These are phyloP conservation scores for Scophthalmus maximus DNA, from an alignment of 2,113 vertebrate species.

Conservation along the genomic window DNA sequence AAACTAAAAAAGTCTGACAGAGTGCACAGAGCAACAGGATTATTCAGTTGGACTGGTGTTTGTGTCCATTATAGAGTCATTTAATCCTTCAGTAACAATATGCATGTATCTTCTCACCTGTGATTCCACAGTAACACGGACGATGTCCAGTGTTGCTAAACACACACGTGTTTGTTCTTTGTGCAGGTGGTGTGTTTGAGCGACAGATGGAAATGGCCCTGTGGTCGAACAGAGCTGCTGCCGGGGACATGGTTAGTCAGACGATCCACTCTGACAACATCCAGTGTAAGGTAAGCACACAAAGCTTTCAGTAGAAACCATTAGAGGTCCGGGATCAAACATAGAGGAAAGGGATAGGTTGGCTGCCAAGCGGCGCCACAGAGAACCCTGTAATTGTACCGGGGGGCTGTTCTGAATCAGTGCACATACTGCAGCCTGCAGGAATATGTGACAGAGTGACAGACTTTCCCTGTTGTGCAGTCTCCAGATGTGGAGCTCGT, in stretches of 20 bases:
- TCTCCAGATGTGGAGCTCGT: slow-evolving; percentile 71
- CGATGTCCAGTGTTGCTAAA: neutral
- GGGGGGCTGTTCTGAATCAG: neutral
- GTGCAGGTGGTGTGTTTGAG: slow-evolving; percentile 58
- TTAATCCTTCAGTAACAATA: too few relatives aligned
- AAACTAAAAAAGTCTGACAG: too few relatives aligned
- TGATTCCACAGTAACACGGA: neutral
- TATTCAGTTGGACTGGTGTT: too few relatives aligned
- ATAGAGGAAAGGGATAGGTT: too few relatives aligned
- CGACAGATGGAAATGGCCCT: slow-evolving; percentile 58
- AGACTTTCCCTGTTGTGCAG: slow-evolving; percentile 39
- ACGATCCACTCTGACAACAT: slow-evolving; percentile 19
- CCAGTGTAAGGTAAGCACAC: slow-evolving; percentile 50
- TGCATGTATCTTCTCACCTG: neutral
- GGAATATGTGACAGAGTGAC: neutral
- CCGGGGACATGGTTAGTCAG: neutral
- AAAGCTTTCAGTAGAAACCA: neutral
- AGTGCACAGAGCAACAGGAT: too few relatives aligned
- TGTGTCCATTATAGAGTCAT: neutral
- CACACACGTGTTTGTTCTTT: neutral
- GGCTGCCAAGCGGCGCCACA: neutral
- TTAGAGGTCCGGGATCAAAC: neutral
- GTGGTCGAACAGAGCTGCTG: slow-evolving; percentile 59
- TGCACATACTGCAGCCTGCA: neutral
- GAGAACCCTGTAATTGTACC: neutral